Evolutionary conservation across 2,797 vertebrate species (phyloP), one percentile per base, ranked within the genome.

Genomic region (Galago senegalensis): DNA sequence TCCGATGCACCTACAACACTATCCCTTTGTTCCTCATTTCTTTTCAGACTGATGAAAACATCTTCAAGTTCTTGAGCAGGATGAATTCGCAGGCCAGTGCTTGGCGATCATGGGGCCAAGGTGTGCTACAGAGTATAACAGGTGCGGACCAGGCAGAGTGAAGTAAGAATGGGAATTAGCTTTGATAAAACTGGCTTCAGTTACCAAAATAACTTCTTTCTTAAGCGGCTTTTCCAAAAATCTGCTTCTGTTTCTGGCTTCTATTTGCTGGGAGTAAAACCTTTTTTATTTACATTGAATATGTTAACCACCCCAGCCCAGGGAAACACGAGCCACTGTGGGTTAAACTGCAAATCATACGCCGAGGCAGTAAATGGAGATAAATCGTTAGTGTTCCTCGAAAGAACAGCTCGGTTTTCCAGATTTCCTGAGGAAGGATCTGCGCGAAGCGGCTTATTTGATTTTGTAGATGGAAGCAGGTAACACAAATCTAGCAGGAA

Each of bases 401-500:
- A 98, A 97, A 98, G 97, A 96, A 84, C 96, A 97, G 96, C 88
- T 93, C 85, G 40, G 96, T 96, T 97, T 97, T 98, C 97, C 97
- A 98, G 96, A 97, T 97, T 98, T 97, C 97, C 96, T 98, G 96
- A 97, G 98, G 98, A 97, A 98, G 95, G 96, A 98, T 97, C 96
- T 96, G 67, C 85, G 95, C 92, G 82, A 83, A 97, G 89, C 94
- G 87, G 94, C 87, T 97, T 96, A 98, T 98, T 98, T 97, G 89
- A 98, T 97, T 97, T 97, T 96, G 81, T 91, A 97, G 91, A 96
- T 84, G 90, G 97, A 98, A 97, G 91, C 96, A 97, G 96, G 97
- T 97, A 97, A 90, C 95, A 88, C 7, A 23, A 92, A 97, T 77
- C 83, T 95, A 95, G 95, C 97, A 97, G 97, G 96, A 98, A 97